Conservation (phyloP, 2,888 invertebrate genomes). For the Girardia tigrina region DNA sequence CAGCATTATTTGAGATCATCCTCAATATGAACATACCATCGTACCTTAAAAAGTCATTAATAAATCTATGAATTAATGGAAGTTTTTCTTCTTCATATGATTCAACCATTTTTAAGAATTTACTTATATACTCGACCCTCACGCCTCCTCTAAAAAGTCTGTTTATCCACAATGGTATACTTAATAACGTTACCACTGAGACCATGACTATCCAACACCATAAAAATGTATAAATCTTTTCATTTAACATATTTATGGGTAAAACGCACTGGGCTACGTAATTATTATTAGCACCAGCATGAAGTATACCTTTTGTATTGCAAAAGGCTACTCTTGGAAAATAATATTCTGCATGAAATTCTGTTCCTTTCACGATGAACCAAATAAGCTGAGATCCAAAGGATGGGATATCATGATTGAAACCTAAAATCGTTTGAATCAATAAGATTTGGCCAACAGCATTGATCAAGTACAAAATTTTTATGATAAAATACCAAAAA, state of each 20-base stretch:
- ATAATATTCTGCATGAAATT: not conserved
- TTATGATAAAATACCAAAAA: not conserved
- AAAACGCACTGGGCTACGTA: not conserved
- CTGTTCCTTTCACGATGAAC: not conserved
- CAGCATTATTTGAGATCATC: not conserved
- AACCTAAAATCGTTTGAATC: not conserved
- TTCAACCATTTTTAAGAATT: not conserved
- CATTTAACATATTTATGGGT: constrained; percentile 8
- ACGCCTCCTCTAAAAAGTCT: not conserved
- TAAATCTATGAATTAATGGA: not conserved
- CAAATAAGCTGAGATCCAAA: not conserved
- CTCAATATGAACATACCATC: not conserved
- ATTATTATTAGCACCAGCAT: not conserved
- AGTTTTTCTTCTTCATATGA: not conserved
- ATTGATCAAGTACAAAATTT: not conserved
- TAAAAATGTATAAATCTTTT: constrained; percentile 3
- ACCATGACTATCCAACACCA: not conserved
- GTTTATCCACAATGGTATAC: not conserved
- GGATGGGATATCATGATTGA: not conserved
- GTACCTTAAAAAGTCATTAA: not conserved
- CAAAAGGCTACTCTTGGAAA: not conserved
- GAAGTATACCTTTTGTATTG: not conserved
- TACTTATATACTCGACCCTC: not conserved
- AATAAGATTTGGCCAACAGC: not conserved
- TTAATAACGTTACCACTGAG: not conserved